Evolutionary conservation across 1,140 invertebrate genomes (phyloP).

Genomic region (Whitmania pigra): DNA sequence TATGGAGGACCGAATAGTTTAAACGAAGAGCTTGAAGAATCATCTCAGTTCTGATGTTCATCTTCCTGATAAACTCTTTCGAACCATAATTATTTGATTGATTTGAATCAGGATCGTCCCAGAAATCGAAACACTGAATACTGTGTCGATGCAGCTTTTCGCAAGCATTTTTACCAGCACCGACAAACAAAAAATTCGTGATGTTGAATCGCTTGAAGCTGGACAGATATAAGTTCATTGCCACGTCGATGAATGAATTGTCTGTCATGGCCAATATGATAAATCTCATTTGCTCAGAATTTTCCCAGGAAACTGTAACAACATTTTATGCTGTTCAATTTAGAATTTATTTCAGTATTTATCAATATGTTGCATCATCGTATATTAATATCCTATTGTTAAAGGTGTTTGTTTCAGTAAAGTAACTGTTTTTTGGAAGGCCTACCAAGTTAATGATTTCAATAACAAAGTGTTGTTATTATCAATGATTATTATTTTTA

Average conservation of each 20-base stretch:
- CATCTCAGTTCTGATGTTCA: slow-evolving; percentile 20
- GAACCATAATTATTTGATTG: slow-evolving; percentile 8
- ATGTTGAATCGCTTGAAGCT: slow-evolving; percentile 4
- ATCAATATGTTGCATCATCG: no score
- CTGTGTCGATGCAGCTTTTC: not conserved
- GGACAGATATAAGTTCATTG: slow-evolving; percentile 15
- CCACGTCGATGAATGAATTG: slow-evolving; percentile 15
- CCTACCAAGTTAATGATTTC: no score
- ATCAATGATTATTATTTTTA: no score
- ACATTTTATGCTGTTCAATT: no score
- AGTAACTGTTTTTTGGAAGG: no score
- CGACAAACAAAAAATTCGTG: slow-evolving; percentile 18
- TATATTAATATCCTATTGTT: no score
- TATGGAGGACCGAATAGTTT: slow-evolving; percentile 17
- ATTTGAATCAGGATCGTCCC: slow-evolving; percentile 16
- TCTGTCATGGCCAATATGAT: slow-evolving; percentile 13
- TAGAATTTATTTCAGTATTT: no score
- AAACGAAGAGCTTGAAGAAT: slow-evolving; percentile 12
- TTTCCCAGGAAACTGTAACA: no score
- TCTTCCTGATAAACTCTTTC: slow-evolving; percentile 15
- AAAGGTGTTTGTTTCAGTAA: no score
- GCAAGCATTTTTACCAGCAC: not conserved
- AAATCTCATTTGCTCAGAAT: not conserved
- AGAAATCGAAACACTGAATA: slow-evolving; percentile 12
- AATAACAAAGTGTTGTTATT: no score